Conservation (phyloP, 2,113 vertebrate species). For the Calyptomena viridis region DNA sequence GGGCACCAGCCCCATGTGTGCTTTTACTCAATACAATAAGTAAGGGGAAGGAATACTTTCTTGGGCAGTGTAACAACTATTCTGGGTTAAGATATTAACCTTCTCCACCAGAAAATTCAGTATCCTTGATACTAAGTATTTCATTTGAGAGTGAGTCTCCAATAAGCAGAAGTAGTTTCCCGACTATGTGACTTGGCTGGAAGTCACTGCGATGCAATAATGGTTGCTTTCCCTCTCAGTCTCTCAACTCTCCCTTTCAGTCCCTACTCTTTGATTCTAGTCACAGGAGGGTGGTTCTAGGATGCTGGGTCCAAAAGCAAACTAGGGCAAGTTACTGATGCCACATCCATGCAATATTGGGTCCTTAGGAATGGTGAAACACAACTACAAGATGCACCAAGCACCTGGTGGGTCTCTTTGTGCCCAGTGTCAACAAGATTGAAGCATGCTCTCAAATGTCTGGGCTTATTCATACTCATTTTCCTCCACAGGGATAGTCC, state of each 20-base stretch:
- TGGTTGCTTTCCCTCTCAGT: neutral
- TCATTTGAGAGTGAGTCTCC: fast-evolving
- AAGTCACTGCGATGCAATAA: fast-evolving
- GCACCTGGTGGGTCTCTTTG: neutral
- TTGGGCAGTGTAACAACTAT: neutral
- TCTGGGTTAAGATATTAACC: neutral
- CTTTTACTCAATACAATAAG: neutral
- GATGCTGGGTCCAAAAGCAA: neutral
- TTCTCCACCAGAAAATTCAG: neutral
- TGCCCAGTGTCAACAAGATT: neutral
- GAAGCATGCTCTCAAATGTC: neutral
- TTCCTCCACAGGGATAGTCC: neutral
- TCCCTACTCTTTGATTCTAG: neutral
- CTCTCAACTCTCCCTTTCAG: neutral
- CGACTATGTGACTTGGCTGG: neutral
- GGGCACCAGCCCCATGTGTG: neutral
- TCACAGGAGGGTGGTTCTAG: neutral
- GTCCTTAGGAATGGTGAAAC: neutral
- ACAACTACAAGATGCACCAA: fast-evolving
- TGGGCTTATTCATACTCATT: neutral
- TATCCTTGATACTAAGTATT: neutral
- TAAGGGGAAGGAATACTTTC: neutral
- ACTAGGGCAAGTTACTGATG: neutral
- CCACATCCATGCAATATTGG: fast-evolving
- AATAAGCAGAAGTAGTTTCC: neutral